phyloP scores from a whole-genome alignment of 2,797 vertebrate species.

The Fundulus diaphanus region DNA sequence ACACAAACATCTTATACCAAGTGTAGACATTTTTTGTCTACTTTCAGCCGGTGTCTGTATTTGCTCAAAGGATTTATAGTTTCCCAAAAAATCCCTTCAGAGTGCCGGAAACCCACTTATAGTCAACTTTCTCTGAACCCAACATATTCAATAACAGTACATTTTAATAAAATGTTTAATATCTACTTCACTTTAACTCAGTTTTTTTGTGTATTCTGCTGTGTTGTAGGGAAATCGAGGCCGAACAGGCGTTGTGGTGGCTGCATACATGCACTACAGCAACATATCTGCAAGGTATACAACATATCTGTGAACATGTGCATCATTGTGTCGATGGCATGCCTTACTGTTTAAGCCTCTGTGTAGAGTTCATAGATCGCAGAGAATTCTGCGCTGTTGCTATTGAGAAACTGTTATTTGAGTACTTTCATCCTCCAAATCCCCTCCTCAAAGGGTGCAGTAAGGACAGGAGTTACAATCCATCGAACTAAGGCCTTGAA shows the following conservation, averaged over 20 bases:
- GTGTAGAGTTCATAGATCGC: background rate
- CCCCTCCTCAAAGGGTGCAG: conserved; percentile 12
- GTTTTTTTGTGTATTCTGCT: conserved; percentile 18
- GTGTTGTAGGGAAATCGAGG: conserved; percentile 88
- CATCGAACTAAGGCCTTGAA: conserved; percentile 30
- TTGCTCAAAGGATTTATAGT: background rate
- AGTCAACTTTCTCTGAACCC: background rate
- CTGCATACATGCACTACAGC: conserved; percentile 97
- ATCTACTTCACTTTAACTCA: background rate
- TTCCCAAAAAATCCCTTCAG: background rate
- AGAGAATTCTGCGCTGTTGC: background rate
- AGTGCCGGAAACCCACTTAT: background rate
- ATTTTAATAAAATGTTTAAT: background rate
- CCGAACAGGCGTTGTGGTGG: conserved; percentile 91
- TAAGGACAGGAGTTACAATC: conserved; percentile 40
- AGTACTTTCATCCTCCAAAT: conserved; percentile 59
- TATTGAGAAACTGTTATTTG: conserved; percentile 66
- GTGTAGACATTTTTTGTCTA: background rate
- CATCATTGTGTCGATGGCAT: background rate
- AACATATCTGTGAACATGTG: background rate
- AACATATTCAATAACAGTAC: background rate
- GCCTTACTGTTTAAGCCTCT: background rate
- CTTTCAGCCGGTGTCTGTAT: background rate
- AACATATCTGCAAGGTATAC: conserved; percentile 94
- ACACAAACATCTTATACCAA: background rate